Percentiles rank a stretch among this genome's conserved stretches.
These are phyloP conservation scores for Aphaenogaster floridana DNA, from an alignment of 1,140 invertebrate species.

Conservation along the genomic window DNA sequence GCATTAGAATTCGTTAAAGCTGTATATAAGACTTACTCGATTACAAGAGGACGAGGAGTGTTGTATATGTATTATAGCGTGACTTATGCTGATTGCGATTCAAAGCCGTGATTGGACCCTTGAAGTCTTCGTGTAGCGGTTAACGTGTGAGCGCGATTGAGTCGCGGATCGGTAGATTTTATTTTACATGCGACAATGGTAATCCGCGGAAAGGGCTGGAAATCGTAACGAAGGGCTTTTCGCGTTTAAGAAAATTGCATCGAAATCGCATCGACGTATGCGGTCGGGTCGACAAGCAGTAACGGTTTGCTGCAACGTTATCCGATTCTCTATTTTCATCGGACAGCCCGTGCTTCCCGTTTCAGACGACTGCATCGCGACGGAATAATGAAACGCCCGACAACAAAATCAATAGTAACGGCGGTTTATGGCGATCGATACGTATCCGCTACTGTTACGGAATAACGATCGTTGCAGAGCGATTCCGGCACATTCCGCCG, in stretches of 20 bases:
- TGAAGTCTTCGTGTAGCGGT: conserved; percentile 55
- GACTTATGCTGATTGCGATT: conserved; percentile 54
- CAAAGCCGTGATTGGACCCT: conserved; percentile 74
- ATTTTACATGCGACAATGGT: neutral
- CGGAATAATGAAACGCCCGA: conserved; percentile 25
- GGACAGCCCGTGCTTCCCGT: neutral
- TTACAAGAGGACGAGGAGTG: neutral
- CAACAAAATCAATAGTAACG: conserved; percentile 50
- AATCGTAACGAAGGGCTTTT: conserved; percentile 12
- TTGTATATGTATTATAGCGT: conserved; percentile 19
- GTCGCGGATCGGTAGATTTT: conserved; percentile 19
- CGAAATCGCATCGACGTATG: conserved; percentile 33
- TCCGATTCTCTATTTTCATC: conserved; percentile 23
- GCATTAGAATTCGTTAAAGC: conserved; percentile 38
- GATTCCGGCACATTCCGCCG: neutral
- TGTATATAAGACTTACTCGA: conserved; percentile 28
- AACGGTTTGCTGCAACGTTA: neutral
- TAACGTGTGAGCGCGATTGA: conserved; percentile 23
- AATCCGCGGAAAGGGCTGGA: conserved; percentile 4
- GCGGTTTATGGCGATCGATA: conserved; percentile 15
- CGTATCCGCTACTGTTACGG: conserved; percentile 2
- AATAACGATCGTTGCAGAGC: neutral
- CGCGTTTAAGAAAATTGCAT: conserved; percentile 26
- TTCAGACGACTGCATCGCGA: conserved; percentile 9
- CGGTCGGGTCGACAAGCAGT: neutral